phyloP scores from a whole-genome alignment of 2,888 invertebrate genomes.

The Marronus borbonicus region DNA sequence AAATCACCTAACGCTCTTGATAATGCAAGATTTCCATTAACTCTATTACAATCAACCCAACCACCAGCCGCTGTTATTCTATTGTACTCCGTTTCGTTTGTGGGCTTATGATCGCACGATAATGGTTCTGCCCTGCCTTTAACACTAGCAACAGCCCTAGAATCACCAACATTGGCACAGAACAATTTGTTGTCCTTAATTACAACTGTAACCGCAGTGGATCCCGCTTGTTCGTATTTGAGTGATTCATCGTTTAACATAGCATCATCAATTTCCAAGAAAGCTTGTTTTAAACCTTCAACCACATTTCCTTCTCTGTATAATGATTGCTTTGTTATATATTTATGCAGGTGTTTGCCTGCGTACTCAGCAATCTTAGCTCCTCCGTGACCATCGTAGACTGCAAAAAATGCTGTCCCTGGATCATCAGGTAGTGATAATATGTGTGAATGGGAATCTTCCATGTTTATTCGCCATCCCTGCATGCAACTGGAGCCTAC shows the following conservation, averaged over 20 bases:
- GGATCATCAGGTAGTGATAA: constrained; percentile 94
- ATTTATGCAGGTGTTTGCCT: constrained; percentile 95
- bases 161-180: constrained; percentile 98
- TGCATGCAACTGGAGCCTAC: constrained; percentile 99
- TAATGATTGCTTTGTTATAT: constrained; percentile 85
- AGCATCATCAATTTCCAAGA: constrained; percentile 90
- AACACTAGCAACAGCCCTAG: constrained; percentile 92
- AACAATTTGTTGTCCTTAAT: constrained; percentile 89
- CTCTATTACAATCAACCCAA: constrained; percentile 97
- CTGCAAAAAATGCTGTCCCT: constrained; percentile 91
- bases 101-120: constrained; percentile 97
- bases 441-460: constrained; percentile 98
- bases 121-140: constrained; percentile 83
- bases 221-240: constrained; percentile 94
- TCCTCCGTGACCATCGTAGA: constrained; percentile 89
- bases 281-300: constrained; percentile 87
- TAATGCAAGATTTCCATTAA: constrained; percentile 97
- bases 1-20: constrained; percentile 98
- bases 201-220: constrained; percentile 91
- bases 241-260: constrained; percentile 92
- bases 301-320: constrained; percentile 88
- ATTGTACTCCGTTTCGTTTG: constrained; percentile 87
- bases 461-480: constrained; percentile 99
- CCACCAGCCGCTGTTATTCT: constrained; percentile 96
- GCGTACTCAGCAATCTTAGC: constrained; percentile 95